Evolutionary conservation across 2,888 invertebrate species (phyloP), one percentile per base, ranked within the genome.

Genomic region (Napeogenes sylphis): DNA sequence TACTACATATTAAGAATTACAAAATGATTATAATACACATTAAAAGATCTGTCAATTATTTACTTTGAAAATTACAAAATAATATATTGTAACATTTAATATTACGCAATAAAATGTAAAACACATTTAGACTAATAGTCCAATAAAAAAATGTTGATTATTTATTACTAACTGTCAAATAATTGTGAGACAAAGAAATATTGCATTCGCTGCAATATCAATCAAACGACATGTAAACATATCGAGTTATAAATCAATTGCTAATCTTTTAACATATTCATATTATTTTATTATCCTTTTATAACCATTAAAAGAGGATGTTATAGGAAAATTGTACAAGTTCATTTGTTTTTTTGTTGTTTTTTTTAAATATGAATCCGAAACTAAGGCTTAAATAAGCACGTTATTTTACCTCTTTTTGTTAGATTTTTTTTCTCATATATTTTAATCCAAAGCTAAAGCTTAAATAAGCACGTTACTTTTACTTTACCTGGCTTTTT

Each of bases 161-260:
- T 51, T 51, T 51, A 51, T 51, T 51, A 30, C 51, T 51, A 12
- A 51, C 51, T 51, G 51, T 51, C 51, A 51, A 30, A 51, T 30
- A 30, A 6, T 30, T 30, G 51, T 4, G 21, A 30, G 51, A 51
- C 51, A 51, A 30, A 51, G 51, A 51, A 30, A 51, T 51, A 51
- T 51, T 12, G 51, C 21, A 42, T 10, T 10, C 42, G 42, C 5
- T 42, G 8, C 10, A 42, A 42, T 3, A 51, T 51, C 51, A 51
- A 51, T 51, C 51, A 51, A 5, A n/a, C 30, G 2, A 30, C 51
- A 30, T 8, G 51, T 51, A 51, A 51, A 12, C 21, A 51, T 10
- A 2, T 21, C 21, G 10, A 14, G 21, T 51, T 30, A 30, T 51
- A 51, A 51, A 51, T 51, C 51, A 51, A 4, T 21, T 51, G 51